Base-by-base conservation (phyloP, 2,113 vertebrate species). In the Tachuris rubrigastra region DNA sequence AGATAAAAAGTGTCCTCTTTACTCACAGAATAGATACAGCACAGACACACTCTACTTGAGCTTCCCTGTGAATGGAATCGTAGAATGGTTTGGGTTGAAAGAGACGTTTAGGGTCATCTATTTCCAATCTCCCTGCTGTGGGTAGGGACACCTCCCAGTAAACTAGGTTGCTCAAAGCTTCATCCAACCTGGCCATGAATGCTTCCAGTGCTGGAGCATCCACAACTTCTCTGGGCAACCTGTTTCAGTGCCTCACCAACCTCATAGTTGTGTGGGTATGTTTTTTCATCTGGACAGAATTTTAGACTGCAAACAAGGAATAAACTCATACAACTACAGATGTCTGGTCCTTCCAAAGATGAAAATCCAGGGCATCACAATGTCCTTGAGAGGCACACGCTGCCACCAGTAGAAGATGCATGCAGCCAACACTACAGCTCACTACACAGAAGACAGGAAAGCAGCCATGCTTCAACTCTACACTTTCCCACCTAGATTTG, bases 241-340 rank as follows among this genome's bases (percentile, higher is more conserved):
- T 55, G 14, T 23, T 69, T 17, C 47, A 68, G 21, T 23, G 55
- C 25, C 49, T 90, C 3, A 0, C 30, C n/a, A 69, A 12, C 14
- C 18, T 55, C 31, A 49, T 0, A 37, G 18, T 5, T 65, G 0
- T 1, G 4, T 16, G 21, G 35, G 49, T 1, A 3, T 21, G 12
- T 37, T 82, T 93, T 42, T 66, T 55, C 71, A 76, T n/a, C 52
- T 1, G 14, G 24, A 69, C 20, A 69, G 66, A 76, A 49, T 62
- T 87, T 52, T 74, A 35, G 46, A 53, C 53, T 52, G 25, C 25
- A 69, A 35, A 87, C 22, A 80, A 33, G 31, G 37, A 71, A 53
- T 31, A 65, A 79, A 33, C 12, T 83, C 31, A 10, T 14, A 7
- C 0, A 2, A 46, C 28, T 37, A 69, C 35, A 75, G n/a, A 55